Base-by-base conservation (phyloP, 2,888 invertebrate species). In the Omphaloscelis lunosa region DNA sequence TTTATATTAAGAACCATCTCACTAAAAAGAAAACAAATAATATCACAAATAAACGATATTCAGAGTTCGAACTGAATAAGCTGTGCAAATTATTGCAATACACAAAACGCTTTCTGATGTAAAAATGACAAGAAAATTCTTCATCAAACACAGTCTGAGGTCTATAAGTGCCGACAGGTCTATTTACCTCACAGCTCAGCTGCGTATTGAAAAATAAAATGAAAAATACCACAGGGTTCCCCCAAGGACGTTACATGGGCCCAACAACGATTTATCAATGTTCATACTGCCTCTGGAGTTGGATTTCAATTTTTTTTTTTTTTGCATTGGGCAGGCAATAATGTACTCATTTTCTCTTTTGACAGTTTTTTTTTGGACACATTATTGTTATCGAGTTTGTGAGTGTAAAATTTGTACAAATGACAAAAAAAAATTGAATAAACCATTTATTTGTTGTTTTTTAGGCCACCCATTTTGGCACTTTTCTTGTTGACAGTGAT, bases 211-310 rank as follows among this genome's bases (percentile, higher is more conserved):
- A 82, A 87, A 83, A 79, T 75, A 80, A 85, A 85, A 88, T 83
- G 87, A 83, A 82, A 86, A 86, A 86, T 89, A 84, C 72, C 69
- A 77, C 71, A 72, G 45, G 61, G 65, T 63, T 67, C 66, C 81
- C 73, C 71, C 48, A 73, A 80, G 72, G 77, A 80, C 68, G 75
- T 61, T 68, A 69, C 73, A 72, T 80, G 76, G 67, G 65, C 70
- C 78, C 74, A 69, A 72, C 77, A 80, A 81, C 82, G 77, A 84
- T 87, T 87, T 86, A 89, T 88, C 88, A 88, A 86, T 89, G 79
- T 89, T 84, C 73, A 77, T 82, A 86, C 68, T 45, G 69, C 75
- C 73, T 77, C 67, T 56, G 53, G 74, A 80, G 80, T 76, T 68
- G 71, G 61, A 79, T 80, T 77, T 62, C 77, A 76, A 88, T 77